These are phyloP conservation scores for Thymelicus sylvestris DNA, from an alignment of 2,888 invertebrate species.

Conservation along the genomic window DNA sequence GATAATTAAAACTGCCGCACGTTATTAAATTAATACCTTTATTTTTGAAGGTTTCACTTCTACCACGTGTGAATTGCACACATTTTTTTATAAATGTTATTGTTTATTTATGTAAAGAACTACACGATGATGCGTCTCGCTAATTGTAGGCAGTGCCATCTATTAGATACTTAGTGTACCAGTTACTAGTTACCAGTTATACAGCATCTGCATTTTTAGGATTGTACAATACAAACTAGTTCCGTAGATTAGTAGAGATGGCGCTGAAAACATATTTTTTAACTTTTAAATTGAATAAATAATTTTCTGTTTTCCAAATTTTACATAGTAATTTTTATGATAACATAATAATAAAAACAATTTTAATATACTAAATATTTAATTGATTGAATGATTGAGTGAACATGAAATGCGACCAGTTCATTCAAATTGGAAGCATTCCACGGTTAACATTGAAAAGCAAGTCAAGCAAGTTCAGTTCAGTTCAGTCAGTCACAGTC, in stretches of 20 bases:
- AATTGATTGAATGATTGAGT: background rate
- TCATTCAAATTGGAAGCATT: conserved; percentile 27
- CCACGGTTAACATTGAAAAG: conserved; percentile 49
- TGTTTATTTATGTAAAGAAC: too few relatives aligned
- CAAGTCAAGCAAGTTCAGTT: conserved; percentile 51
- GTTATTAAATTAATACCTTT: too few relatives aligned
- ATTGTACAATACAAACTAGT: background rate
- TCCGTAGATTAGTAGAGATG: background rate
- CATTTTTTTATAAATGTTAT: too few relatives aligned
- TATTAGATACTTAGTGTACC: background rate
- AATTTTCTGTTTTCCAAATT: too few relatives aligned
- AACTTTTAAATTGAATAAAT: too few relatives aligned
- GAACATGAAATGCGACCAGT: conserved; percentile 8
- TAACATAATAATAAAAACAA: background rate
- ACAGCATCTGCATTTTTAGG: too few relatives aligned
- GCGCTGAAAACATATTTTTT: too few relatives aligned
- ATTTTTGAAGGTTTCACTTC: too few relatives aligned
- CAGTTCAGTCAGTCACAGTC: conserved; percentile 53
- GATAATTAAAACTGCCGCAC: too few relatives aligned
- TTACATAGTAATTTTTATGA: too few relatives aligned
- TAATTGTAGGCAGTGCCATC: background rate
- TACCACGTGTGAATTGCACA: too few relatives aligned
- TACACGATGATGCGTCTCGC: background rate
- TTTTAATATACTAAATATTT: background rate
- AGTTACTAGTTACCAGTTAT: background rate